Conservation (phyloP, 2,888 invertebrate species). For the Amitus sp. region DNA sequence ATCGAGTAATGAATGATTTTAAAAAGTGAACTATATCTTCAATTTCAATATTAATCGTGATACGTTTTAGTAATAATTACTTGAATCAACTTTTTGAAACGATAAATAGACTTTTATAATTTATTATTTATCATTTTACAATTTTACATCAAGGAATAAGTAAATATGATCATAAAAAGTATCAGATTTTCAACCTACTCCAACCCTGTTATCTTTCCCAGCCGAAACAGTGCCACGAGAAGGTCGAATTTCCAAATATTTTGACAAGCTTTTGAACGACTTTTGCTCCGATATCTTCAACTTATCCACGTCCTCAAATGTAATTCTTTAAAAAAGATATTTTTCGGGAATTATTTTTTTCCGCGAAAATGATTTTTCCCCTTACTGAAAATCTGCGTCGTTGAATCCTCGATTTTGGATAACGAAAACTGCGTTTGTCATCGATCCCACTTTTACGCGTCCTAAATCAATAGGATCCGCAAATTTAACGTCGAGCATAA, state of each 20-base stretch:
- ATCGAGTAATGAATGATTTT: too few species aligned
- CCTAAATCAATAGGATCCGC: constrained; percentile 70
- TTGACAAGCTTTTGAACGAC: constrained; percentile 35
- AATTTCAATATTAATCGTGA: too few species aligned
- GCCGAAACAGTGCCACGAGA: constrained; percentile 43
- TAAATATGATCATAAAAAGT: constrained; percentile 4
- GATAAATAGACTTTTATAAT: background rate
- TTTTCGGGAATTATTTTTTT: background rate
- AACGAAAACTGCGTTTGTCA: constrained; percentile 65
- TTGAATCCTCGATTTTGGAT: constrained; percentile 71
- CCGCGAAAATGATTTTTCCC: constrained; percentile 16
- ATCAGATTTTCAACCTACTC: too few species aligned
- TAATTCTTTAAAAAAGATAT: constrained; percentile 37
- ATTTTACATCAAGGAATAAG: background rate
- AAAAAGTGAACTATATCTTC: too few species aligned
- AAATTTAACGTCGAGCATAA: constrained; percentile 68
- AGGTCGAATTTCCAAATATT: constrained; percentile 48
- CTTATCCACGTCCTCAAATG: constrained; percentile 36
- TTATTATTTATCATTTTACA: background rate
- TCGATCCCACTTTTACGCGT: constrained; percentile 70
- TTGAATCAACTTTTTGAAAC: too few species aligned
- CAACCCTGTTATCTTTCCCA: constrained; percentile 39
- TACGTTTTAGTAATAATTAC: too few species aligned
- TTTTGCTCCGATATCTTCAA: constrained; percentile 22
- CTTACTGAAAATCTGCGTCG: constrained; percentile 69